Evolutionary conservation across 37 sponge, comb jelly and placozoan species (phyloP).

Genomic region (Cliona cf. orientalis): DNA sequence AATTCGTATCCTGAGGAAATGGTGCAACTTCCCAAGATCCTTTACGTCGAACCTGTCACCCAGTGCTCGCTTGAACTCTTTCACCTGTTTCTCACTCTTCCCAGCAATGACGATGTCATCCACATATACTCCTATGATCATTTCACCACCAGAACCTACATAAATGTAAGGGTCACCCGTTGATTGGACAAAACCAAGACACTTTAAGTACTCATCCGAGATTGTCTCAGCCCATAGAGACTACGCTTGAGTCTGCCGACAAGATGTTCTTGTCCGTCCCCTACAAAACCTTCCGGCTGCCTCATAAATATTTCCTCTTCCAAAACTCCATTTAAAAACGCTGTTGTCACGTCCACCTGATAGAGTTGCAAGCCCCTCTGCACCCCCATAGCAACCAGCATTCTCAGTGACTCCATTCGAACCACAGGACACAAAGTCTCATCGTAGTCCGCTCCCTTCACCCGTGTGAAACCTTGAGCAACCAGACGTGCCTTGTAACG

Average conservation of each 20-base stretch:
- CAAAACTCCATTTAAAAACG: slow-evolving; percentile 53
- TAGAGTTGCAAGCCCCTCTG: slow-evolving; percentile 52
- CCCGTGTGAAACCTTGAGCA: slow-evolving; percentile 64
- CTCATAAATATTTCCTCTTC: slow-evolving; percentile 66
- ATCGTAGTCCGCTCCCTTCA: slow-evolving; percentile 56
- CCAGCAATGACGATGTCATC: slow-evolving; percentile 53
- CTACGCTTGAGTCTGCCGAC: slow-evolving; percentile 63
- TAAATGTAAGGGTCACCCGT: slow-evolving; percentile 65
- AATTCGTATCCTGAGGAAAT: slow-evolving; percentile 58
- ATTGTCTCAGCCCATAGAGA: slow-evolving; percentile 67
- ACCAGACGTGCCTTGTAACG: slow-evolving; percentile 56
- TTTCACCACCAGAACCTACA: not conserved
- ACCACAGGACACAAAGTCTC: slow-evolving; percentile 68
- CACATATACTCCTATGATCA: slow-evolving; percentile 60
- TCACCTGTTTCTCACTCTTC: not conserved
- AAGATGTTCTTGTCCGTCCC: slow-evolving; percentile 55
- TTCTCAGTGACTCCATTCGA: slow-evolving; percentile 46
- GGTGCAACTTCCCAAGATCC: slow-evolving; percentile 54
- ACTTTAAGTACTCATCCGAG: slow-evolving; percentile 45
- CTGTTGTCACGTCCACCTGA: slow-evolving; percentile 57
- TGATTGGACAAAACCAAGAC: slow-evolving; percentile 57
- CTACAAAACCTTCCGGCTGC: slow-evolving; percentile 72
- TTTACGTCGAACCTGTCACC: slow-evolving; percentile 32
- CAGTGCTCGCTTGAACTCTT: slow-evolving; percentile 31
- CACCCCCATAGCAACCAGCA: slow-evolving; percentile 46